Evolutionary conservation across 2,888 invertebrate species (phyloP).

Genomic region (Diachrysia chrysitis): DNA sequence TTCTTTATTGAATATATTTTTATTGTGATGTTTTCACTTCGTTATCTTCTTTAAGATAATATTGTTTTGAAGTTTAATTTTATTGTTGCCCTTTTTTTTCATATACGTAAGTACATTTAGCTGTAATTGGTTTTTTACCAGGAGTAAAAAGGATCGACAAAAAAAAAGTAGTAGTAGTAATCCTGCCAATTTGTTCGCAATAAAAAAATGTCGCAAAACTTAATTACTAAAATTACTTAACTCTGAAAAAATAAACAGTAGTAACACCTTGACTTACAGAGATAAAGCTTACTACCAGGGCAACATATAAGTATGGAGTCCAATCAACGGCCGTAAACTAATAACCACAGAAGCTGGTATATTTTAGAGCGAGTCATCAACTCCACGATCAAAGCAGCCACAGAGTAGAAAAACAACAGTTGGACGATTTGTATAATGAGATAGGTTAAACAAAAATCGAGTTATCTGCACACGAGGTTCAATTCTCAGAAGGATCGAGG

Average conservation of each 20-base stretch:
- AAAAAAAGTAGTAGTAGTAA: too few species aligned
- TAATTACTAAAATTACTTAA: neutral
- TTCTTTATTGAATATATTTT: too few species aligned
- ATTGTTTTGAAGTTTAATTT: too few species aligned
- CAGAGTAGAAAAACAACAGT: slow-evolving; percentile 1
- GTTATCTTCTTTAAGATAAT: too few species aligned
- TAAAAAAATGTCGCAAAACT: neutral
- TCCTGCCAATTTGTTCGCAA: too few species aligned
- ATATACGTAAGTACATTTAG: too few species aligned
- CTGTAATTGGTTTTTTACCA: too few species aligned
- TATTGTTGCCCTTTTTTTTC: too few species aligned
- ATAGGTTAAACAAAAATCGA: slow-evolving; percentile 26
- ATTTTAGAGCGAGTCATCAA: slow-evolving; percentile 3
- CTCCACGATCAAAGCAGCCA: neutral
- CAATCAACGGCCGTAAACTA: neutral
- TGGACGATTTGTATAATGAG: slow-evolving; percentile 17
- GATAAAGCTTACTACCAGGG: slow-evolving; percentile 2
- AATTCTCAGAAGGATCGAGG: slow-evolving; percentile 35
- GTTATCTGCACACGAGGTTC: slow-evolving; percentile 42
- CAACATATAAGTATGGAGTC: neutral
- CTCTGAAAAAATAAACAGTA: neutral
- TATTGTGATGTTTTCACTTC: too few species aligned
- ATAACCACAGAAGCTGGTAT: slow-evolving; percentile 5
- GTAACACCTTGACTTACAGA: slow-evolving; percentile 1
- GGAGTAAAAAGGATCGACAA: too few species aligned